Percentiles rank a stretch among this genome's conserved stretches.
Evolutionary conservation across 1,140 invertebrate genomes (phyloP).

Genomic region (Drosophila pruinosa): DNA sequence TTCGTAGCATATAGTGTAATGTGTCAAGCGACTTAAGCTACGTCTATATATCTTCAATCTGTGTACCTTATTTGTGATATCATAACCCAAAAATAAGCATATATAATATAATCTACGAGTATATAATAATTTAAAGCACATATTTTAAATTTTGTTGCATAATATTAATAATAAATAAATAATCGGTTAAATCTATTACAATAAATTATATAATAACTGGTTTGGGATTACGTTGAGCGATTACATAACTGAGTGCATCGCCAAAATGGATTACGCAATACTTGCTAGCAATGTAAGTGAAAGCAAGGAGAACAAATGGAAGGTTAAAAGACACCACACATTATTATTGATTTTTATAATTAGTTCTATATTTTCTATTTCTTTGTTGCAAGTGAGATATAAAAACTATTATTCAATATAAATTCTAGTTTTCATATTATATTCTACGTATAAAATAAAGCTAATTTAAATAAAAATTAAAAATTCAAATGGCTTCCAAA

Average conservation of each 20-base stretch:
- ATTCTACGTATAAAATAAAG: too few species aligned
- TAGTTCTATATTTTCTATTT: too few species aligned
- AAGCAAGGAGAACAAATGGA: neutral
- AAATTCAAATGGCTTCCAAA: too few species aligned
- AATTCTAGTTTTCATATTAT: too few species aligned
- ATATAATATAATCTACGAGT: constrained; percentile 28
- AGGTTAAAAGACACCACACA: constrained; percentile 44
- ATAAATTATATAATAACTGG: constrained; percentile 21
- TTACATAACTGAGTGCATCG: constrained; percentile 53
- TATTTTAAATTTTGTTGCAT: constrained; percentile 39
- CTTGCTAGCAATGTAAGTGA: constrained; percentile 57
- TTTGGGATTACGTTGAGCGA: constrained; percentile 27
- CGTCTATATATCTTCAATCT: constrained; percentile 62
- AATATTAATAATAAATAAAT: constrained; percentile 20
- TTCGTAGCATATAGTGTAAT: constrained; percentile 56
- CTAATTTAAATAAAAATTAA: too few species aligned
- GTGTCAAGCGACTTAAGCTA: constrained; percentile 44
- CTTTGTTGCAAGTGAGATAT: too few species aligned
- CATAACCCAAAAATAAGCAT: constrained; percentile 49
- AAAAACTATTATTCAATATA: too few species aligned
- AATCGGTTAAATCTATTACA: constrained; percentile 37
- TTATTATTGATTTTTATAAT: too few species aligned
- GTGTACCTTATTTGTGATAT: constrained; percentile 81
- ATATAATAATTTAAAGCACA: constrained; percentile 51
- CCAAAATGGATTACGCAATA: constrained; percentile 71